Evolutionary conservation across 1,140 invertebrate genomes (phyloP).

Genomic region (Neuroterus valhalla): DNA sequence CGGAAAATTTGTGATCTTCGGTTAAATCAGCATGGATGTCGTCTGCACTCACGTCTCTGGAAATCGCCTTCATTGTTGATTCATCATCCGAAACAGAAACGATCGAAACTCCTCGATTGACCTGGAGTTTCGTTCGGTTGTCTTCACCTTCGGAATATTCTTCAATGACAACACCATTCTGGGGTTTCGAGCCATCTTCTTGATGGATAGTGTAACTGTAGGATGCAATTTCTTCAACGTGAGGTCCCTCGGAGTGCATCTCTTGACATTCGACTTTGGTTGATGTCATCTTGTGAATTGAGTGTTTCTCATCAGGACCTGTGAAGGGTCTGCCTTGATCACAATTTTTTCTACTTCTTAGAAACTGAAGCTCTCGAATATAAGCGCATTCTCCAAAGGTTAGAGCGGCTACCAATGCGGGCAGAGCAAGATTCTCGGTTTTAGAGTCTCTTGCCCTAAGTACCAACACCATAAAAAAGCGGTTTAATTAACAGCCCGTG

Average conservation of each 20-base stretch:
- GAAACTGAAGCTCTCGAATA: neutral
- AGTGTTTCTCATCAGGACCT: constrained; percentile 81
- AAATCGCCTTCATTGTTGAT: constrained; percentile 76
- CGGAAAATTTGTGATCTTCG: constrained; percentile 53
- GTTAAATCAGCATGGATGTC: constrained; percentile 66
- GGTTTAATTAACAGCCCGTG: too few relatives aligned
- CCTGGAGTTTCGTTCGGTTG: constrained; percentile 68
- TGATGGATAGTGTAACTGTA: constrained; percentile 75
- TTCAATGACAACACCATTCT: constrained; percentile 76
- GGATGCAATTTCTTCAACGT: constrained; percentile 79
- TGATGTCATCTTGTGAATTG: constrained; percentile 80
- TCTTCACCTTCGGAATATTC: constrained; percentile 77
- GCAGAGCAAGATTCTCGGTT: too few relatives aligned
- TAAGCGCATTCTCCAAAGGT: neutral
- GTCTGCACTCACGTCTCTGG: constrained; percentile 77
- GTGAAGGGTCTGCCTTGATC: constrained; percentile 64
- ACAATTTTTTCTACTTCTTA: constrained; percentile 35
- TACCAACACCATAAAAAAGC: too few relatives aligned
- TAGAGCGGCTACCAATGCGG: neutral
- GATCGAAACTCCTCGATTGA: constrained; percentile 79
- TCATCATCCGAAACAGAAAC: constrained; percentile 81
- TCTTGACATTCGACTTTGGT: constrained; percentile 78
- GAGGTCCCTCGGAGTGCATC: constrained; percentile 71
- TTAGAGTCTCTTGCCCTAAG: too few relatives aligned
- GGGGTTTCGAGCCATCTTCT: constrained; percentile 59